Evolutionary conservation across 2,113 vertebrate genomes (phyloP).

Genomic region (Indicator maculatus): DNA sequence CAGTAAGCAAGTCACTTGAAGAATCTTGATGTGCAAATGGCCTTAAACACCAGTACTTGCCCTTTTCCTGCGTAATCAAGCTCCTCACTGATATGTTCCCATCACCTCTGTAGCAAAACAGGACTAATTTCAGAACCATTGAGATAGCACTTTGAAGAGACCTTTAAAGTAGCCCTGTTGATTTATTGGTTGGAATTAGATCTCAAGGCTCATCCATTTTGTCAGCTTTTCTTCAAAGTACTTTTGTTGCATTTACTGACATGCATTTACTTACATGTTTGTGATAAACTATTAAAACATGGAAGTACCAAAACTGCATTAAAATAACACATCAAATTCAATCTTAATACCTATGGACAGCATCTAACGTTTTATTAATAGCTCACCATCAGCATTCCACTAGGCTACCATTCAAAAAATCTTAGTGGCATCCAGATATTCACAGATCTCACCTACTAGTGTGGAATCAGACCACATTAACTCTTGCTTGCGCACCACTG

Average conservation of each 20-base stretch:
- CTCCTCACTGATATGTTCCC: background rate
- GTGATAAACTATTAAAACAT: background rate
- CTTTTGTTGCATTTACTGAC: background rate
- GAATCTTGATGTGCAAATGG: background rate
- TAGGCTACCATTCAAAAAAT: background rate
- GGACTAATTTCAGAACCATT: background rate
- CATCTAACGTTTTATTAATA: background rate
- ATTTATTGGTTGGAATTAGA: background rate
- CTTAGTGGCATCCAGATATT: background rate
- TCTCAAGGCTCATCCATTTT: background rate
- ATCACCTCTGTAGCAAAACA: background rate
- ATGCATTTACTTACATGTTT: background rate
- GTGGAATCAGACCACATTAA: background rate
- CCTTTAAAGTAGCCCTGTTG: background rate
- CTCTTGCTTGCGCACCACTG: background rate
- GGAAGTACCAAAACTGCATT: background rate
- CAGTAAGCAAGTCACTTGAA: background rate
- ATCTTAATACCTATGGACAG: background rate
- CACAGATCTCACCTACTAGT: background rate
- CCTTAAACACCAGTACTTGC: background rate
- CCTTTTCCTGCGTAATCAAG: background rate
- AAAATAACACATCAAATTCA: background rate
- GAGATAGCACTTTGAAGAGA: background rate
- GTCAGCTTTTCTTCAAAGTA: background rate
- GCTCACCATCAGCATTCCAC: background rate